A percentile compares a stretch with the other conserved stretches of the same genome.
These are phyloP conservation scores for Hippopotamus amphibius DNA, from an alignment of 2,113 vertebrate genomes.

Conservation along the genomic window DNA sequence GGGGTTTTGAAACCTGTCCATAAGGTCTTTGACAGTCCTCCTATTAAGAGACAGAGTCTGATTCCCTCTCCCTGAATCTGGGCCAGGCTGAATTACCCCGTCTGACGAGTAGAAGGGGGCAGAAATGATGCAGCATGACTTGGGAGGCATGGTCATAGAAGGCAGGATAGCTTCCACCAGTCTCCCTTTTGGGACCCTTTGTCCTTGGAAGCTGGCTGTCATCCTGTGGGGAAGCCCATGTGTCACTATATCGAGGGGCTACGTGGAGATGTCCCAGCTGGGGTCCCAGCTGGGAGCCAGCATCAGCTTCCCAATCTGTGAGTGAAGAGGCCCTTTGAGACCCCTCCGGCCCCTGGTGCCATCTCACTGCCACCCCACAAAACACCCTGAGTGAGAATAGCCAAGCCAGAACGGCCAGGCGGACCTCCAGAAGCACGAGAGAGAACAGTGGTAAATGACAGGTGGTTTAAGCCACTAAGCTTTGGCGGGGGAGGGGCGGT, in stretches of 20 bases:
- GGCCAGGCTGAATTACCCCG: neutral
- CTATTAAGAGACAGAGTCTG: neutral
- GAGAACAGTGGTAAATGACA: too few species aligned
- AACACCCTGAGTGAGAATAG: neutral
- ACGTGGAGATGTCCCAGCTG: neutral
- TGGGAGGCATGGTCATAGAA: neutral
- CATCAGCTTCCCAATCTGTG: neutral
- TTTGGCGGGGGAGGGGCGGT: neutral
- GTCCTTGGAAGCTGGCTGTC: neutral
- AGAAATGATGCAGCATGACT: neutral
- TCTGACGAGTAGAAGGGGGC: neutral
- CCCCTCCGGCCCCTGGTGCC: too few species aligned
- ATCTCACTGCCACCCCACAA: neutral
- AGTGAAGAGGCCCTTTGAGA: neutral
- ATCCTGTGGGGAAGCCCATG: neutral
- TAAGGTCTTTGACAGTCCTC: neutral
- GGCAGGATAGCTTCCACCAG: neutral
- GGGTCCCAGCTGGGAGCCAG: neutral
- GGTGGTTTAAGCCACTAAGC: neutral
- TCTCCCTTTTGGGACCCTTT: neutral
- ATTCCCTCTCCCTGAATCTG: neutral
- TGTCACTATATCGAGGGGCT: too few species aligned
- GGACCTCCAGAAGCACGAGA: neutral
- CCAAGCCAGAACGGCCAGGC: neutral
- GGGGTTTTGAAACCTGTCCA: neutral